phyloP scores from a whole-genome alignment of 2,113 vertebrate species.

The Pithys albifrons region DNA sequence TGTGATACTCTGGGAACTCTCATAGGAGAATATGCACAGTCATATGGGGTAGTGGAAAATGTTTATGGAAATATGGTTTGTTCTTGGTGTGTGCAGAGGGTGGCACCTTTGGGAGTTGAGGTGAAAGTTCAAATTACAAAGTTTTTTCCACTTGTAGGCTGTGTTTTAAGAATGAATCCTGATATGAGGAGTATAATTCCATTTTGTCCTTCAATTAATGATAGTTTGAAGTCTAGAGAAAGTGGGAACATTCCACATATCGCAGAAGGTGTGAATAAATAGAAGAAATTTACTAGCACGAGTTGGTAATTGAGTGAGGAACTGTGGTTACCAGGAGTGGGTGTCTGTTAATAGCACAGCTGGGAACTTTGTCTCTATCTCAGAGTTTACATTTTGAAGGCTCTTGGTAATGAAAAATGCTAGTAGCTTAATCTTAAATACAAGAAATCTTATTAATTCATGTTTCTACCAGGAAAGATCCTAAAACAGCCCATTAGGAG shows the following conservation, averaged over 20 bases:
- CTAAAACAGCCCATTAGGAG: neutral
- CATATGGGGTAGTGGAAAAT: neutral
- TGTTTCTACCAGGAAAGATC: neutral
- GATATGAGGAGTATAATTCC: neutral
- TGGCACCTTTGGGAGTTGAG: neutral
- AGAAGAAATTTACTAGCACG: conserved; percentile 29
- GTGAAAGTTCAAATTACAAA: neutral
- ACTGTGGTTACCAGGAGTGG: conserved; percentile 26
- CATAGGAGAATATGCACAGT: neutral
- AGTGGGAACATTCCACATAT: neutral
- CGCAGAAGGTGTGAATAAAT: conserved; percentile 44
- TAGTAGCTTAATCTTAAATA: neutral
- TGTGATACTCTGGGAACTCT: neutral
- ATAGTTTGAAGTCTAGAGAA: conserved; percentile 3
- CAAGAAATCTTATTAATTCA: neutral
- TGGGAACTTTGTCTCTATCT: neutral
- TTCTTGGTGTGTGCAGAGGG: neutral
- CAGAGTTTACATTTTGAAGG: conserved; percentile 10
- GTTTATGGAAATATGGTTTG: neutral
- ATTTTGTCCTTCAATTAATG: neutral
- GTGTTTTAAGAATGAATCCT: neutral
- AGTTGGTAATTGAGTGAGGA: conserved; percentile 16
- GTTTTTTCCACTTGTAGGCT: neutral
- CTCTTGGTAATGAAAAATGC: neutral
- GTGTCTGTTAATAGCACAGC: conserved; percentile 41